Evolutionary conservation across 2,113 vertebrate genomes (phyloP).

Genomic region (Tangachromis dhanisi): DNA sequence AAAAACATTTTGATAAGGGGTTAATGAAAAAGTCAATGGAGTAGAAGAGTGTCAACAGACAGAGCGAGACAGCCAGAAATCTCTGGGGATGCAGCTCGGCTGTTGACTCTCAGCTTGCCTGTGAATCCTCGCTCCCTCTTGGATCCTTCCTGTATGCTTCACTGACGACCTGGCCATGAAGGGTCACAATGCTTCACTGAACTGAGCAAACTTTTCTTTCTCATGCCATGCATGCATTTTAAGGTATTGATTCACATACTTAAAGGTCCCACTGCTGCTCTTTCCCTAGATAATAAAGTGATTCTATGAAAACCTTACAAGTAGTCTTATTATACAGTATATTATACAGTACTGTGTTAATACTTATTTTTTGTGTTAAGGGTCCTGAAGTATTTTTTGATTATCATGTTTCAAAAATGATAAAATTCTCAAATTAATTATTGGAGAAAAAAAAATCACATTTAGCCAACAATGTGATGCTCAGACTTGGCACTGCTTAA

Average conservation of each 20-base stretch:
- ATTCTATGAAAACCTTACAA: background rate
- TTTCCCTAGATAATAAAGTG: background rate
- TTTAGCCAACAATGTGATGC: background rate
- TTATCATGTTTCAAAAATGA: background rate
- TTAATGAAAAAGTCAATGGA: conserved; percentile 68
- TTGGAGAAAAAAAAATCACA: background rate
- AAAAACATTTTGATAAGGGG: conserved; percentile 65
- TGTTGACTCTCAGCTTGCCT: conserved; percentile 9
- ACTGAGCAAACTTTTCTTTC: conserved; percentile 60
- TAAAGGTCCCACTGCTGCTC: background rate
- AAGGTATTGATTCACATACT: conserved; percentile 2
- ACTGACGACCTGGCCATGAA: conserved; percentile 44
- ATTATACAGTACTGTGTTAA: background rate
- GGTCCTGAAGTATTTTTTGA: background rate
- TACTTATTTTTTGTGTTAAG: background rate
- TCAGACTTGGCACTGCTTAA: background rate
- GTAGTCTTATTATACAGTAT: background rate
- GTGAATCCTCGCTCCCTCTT: conserved; percentile 28
- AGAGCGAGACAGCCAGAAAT: conserved; percentile 15
- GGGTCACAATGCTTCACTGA: conserved; percentile 67
- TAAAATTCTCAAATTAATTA: background rate
- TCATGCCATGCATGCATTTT: background rate
- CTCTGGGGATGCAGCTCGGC: conserved; percentile 34
- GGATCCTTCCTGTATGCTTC: conserved; percentile 50
- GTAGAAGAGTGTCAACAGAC: conserved; percentile 56